These are phyloP conservation scores for Hoplostethus mediterraneus DNA, from an alignment of 2,797 vertebrate species.

Conservation along the genomic window DNA sequence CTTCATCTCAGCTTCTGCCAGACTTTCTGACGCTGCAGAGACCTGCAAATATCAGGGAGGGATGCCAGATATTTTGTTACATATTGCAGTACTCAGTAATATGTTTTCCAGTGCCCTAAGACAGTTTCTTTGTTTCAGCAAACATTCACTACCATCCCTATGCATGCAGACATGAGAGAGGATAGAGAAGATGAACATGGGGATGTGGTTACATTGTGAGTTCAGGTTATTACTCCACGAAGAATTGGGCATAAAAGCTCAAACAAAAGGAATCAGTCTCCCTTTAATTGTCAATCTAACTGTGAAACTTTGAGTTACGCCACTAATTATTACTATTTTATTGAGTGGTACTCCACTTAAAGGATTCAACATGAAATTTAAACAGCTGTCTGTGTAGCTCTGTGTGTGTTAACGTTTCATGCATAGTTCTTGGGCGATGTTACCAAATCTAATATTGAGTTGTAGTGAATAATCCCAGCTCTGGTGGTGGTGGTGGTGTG, in stretches of 20 bases:
- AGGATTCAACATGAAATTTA: neutral
- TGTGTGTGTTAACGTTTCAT: conserved; percentile 24
- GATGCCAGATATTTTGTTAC: conserved; percentile 27
- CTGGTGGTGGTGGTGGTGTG: conserved; percentile 37
- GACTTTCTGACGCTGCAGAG: conserved; percentile 54
- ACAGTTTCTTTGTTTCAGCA: conserved; percentile 18
- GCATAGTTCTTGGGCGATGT: conserved; percentile 19
- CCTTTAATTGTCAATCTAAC: neutral
- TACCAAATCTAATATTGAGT: conserved; percentile 38
- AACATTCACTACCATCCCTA: conserved; percentile 3
- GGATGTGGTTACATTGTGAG: neutral
- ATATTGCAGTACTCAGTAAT: neutral
- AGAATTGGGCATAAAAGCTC: neutral
- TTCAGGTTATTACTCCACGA: neutral
- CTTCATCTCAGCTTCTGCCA: conserved; percentile 63
- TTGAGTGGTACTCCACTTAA: neutral
- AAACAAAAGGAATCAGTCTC: neutral
- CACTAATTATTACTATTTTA: no score
- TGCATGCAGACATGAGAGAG: neutral
- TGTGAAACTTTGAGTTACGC: neutral
- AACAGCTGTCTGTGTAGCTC: conserved; percentile 18
- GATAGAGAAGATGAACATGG: neutral
- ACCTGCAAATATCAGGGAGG: conserved; percentile 47
- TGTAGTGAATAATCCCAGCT: conserved; percentile 48
- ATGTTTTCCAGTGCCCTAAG: conserved; percentile 18